Conservation (phyloP, 2,797 vertebrate species). For the Pseudomugil gertrudae region DNA sequence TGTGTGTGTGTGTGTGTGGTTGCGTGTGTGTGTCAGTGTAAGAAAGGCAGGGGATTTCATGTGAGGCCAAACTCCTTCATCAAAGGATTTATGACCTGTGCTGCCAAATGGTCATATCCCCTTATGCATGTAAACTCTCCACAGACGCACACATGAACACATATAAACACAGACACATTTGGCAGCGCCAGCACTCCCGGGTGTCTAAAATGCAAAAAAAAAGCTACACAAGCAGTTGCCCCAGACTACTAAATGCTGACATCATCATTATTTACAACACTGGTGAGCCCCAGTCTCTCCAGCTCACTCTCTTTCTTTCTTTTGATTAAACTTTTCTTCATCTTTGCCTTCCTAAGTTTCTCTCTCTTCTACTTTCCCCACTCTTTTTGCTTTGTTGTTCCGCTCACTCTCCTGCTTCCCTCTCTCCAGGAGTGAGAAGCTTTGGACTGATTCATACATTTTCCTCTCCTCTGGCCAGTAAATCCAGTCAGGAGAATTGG, state of each 20-base stretch:
- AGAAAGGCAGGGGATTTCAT: slow-evolving; percentile 32
- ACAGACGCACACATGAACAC: slow-evolving; percentile 25
- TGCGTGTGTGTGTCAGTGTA: slow-evolving; percentile 8
- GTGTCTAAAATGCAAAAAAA: slow-evolving; percentile 42
- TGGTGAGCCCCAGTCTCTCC: slow-evolving; percentile 33
- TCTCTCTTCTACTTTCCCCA: background rate
- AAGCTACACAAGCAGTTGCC: slow-evolving; percentile 43
- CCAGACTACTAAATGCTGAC: slow-evolving; percentile 62
- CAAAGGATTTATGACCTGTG: slow-evolving; percentile 76
- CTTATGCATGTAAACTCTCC: slow-evolving; percentile 64
- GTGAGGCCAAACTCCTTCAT: slow-evolving; percentile 68
- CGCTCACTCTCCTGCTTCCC: slow-evolving; percentile 55
- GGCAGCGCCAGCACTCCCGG: slow-evolving; percentile 34
- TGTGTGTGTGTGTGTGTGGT: slow-evolving; percentile 26
- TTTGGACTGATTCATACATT: slow-evolving; percentile 80
- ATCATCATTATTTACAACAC: slow-evolving; percentile 63
- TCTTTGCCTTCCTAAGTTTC: slow-evolving; percentile 28
- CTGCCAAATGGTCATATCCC: slow-evolving; percentile 77
- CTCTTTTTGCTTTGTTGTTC: slow-evolving; percentile 41
- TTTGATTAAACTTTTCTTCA: slow-evolving; percentile 40
- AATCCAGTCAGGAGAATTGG: slow-evolving; percentile 69
- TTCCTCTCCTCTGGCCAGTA: slow-evolving; percentile 80
- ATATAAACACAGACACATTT: slow-evolving; percentile 40
- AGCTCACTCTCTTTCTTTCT: slow-evolving; percentile 7
- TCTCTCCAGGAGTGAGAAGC: slow-evolving; percentile 70